Base-by-base conservation (phyloP, 2,888 invertebrate species). In the Ormyrus labotus region DNA sequence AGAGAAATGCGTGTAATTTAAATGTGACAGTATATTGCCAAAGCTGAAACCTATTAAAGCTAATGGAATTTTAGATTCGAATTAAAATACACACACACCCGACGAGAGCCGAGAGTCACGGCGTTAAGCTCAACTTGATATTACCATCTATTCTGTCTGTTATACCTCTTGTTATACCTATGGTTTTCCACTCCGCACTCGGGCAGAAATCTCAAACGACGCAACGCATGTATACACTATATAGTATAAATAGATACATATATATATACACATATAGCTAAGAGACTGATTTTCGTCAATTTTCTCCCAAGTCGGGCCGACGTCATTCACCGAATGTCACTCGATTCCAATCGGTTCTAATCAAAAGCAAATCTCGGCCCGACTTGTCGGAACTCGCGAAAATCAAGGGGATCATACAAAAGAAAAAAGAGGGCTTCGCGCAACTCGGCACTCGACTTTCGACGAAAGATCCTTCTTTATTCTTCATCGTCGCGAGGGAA, bases 181-280 rank as follows among this genome's bases (percentile, higher is more conserved):
- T 34, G 34, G 34, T 34, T 34, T 77, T 55, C n/a, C 67, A 10
- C 5, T 8, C 34, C 13, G 58, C 45, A 61, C 76, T 81, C 76
- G 81, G 81, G 72, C 79, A 81, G 78, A 78, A 75, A 78, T 69
- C 76, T 76, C 76, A 64, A 81, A 58, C 67, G 55, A 71, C 74
- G 74, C 65, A 50, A 70, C 34, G 34, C 73, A 61, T 70, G 53
- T 61, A 74, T 65, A 81, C 70, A 70, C 64, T 80, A 75, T 58
- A 55, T 69, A 61, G 57, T 65, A 67, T 65, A 70, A 8, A 77
- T 64, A 47, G n/a, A 64, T 70, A 63, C 6, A 57, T 50, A 76
- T 57, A 65, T 58, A 74, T 69, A 64, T 57, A 70, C 50, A 64
- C 9, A 70, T 19, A 34, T 50, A 65, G 10, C 68, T 48, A 60